Conservation (phyloP, 2,888 invertebrate species). For the Bembecia ichneumoniformis region DNA sequence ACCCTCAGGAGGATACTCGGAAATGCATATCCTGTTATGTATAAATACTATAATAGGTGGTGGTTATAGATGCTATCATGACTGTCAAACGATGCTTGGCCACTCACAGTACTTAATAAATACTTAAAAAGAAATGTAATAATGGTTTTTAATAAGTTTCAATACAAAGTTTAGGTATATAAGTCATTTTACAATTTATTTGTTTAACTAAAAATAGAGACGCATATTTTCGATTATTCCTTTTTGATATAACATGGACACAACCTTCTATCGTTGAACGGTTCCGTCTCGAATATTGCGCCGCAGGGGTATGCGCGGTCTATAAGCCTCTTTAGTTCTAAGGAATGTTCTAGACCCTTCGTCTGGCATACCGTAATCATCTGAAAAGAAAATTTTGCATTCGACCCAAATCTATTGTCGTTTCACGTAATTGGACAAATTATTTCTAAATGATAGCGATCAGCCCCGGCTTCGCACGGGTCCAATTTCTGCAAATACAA, state of each 20-base stretch:
- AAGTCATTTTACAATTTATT: slow-evolving; percentile 2
- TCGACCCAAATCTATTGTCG: no score
- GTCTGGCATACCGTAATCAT: slow-evolving; percentile 89
- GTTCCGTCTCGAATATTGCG: slow-evolving; percentile 46
- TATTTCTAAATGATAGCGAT: no score
- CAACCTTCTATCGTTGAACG: slow-evolving; percentile 44
- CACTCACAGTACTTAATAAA: no score
- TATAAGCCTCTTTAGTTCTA: slow-evolving; percentile 49
- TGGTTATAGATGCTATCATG: no score
- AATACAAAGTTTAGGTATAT: background rate
- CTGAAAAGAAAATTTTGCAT: slow-evolving; percentile 50
- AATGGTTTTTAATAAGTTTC: background rate
- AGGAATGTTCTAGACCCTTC: slow-evolving; percentile 80
- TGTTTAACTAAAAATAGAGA: background rate
- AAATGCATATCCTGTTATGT: no score
- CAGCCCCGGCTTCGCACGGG: no score
- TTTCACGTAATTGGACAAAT: no score
- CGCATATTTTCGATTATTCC: background rate
- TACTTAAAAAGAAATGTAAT: no score
- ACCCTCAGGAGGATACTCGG: no score
- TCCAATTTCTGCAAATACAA: no score
- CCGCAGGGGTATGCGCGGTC: slow-evolving; percentile 42
- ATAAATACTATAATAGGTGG: no score
- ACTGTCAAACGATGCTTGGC: no score
- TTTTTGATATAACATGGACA: slow-evolving; percentile 39